Evolutionary conservation across 2,888 invertebrate species (phyloP).

Genomic region (Athrips mouffetella): DNA sequence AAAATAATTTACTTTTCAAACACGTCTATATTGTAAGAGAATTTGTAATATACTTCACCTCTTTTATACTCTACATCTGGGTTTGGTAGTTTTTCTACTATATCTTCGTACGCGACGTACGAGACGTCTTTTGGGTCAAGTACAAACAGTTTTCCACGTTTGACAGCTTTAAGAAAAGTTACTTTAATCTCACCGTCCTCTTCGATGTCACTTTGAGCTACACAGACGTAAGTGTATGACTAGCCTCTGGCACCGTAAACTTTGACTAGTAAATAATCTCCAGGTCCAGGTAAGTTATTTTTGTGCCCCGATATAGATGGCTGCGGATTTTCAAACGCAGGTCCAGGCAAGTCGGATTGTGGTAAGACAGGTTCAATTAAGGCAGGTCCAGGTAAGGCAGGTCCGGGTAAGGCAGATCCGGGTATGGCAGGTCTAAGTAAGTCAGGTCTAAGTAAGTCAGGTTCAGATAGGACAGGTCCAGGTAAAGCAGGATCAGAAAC

Average conservation of each 20-base stretch:
- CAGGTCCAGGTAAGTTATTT: neutral
- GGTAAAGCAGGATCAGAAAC: too few species aligned
- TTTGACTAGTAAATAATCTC: neutral
- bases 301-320: neutral
- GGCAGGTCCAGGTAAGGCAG: too few species aligned
- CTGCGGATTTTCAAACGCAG: neutral
- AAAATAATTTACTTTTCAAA: constrained; percentile 3
- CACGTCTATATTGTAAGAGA: neutral
- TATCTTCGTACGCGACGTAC: neutral
- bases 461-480: too few species aligned
- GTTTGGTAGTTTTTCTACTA: neutral
- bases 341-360: too few species aligned
- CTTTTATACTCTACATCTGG: neutral
- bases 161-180: constrained; percentile 1
- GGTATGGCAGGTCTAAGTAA: too few species aligned
- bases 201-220: neutral
- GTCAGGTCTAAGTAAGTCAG: too few species aligned
- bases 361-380: too few species aligned
- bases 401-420: too few species aligned
- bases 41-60: neutral
- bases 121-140: neutral
- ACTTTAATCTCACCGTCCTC: constrained; percentile 6
- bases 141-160: neutral
- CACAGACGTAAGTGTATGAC: neutral
- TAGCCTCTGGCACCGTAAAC: neutral